These are phyloP conservation scores for Agriotes lineatus DNA, from an alignment of 2,888 invertebrate genomes.

Conservation along the genomic window DNA sequence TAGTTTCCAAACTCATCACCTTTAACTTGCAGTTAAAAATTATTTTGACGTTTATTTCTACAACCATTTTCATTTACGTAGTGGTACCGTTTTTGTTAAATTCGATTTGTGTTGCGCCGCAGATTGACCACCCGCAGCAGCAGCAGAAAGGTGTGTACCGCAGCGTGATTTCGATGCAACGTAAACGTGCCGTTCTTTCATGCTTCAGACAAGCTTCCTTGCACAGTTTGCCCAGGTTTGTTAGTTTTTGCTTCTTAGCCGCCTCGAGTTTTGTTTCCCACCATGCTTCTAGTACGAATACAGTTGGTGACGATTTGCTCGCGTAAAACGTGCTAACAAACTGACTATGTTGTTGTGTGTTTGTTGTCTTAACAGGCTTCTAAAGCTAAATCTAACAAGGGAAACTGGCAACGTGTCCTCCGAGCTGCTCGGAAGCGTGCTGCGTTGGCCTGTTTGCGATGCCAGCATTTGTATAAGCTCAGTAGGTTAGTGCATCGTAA, in stretches of 20 bases:
- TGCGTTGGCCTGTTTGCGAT: conserved; percentile 95
- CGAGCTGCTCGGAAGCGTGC: conserved; percentile 93
- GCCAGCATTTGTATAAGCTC: conserved; percentile 92
- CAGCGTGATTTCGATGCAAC: conserved; percentile 96
- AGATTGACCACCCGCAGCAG: conserved; percentile 99
- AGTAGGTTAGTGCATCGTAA: conserved; percentile 83
- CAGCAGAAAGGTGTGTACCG: conserved; percentile 96
- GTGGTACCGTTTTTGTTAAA: conserved; percentile 42
- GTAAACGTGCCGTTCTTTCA: conserved; percentile 99
- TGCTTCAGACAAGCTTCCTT: conserved; percentile 99
- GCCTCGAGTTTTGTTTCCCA: conserved; percentile 15
- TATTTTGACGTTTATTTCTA: background rate
- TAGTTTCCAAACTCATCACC: too few relatives aligned
- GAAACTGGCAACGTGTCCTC: conserved; percentile 84
- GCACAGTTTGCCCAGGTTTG: conserved; percentile 97
- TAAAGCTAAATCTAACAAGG: conserved; percentile 78
- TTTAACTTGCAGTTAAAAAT: background rate
- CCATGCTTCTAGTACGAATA: background rate
- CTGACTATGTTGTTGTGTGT: conserved; percentile 32
- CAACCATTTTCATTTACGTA: background rate
- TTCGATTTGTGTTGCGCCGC: conserved; percentile 57
- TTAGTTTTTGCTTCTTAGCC: conserved; percentile 51
- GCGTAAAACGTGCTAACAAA: too few relatives aligned
- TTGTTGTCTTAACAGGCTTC: conserved; percentile 75
- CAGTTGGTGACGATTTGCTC: too few relatives aligned